Evolutionary conservation across 2,113 vertebrate genomes (phyloP), one percentile per base, ranked within the genome.

Genomic region (Rhadina sibilatrix): DNA sequence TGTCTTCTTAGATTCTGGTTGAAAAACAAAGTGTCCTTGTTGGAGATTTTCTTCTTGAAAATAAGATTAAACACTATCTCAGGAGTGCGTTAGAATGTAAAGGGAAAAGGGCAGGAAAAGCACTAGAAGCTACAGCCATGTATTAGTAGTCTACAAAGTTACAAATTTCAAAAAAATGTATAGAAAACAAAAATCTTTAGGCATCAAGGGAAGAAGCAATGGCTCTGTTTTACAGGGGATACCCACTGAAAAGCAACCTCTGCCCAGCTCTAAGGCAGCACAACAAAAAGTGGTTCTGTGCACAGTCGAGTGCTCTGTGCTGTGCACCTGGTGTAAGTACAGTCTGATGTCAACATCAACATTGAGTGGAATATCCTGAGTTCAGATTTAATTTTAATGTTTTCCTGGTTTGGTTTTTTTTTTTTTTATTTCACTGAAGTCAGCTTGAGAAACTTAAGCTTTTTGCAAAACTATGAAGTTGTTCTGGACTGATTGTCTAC

Each of bases 381-480:
- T 56, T 83, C 18, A 38, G 54, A 5, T 40, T 83, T 40, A 44
- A 50, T 49, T 47, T 57, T 53, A 80, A 40, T 4, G 4, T 5
- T 63, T 49, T 49, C 25, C 10, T 8, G 25, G 4, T 5, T 0
- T n/a, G n/a, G n/a, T n/a, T n/a, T n/a, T n/a, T n/a, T n/a, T n/a
- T n/a, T 5, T 74, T 56, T 57, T 69, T 9, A 37, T 60, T 83
- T 57, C 14, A 10, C 14, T 54, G 40, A 35, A 53, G 46, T 59
- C n/a, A 66, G 9, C 12, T 65, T 69, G 30, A 1, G 1, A 78
- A 77, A 35, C 6, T 15, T 47, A 52, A 83, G 5, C 3, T 20
- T 74, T 81, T 65, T 50, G 42, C 13, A 37, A 23, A 71, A 63
- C 22, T 52, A 87, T 66, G 22, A 31, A 42, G 14, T 6, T 42